Conservation (phyloP, 2,797 vertebrate species). For the Gallirallus australis region DNA sequence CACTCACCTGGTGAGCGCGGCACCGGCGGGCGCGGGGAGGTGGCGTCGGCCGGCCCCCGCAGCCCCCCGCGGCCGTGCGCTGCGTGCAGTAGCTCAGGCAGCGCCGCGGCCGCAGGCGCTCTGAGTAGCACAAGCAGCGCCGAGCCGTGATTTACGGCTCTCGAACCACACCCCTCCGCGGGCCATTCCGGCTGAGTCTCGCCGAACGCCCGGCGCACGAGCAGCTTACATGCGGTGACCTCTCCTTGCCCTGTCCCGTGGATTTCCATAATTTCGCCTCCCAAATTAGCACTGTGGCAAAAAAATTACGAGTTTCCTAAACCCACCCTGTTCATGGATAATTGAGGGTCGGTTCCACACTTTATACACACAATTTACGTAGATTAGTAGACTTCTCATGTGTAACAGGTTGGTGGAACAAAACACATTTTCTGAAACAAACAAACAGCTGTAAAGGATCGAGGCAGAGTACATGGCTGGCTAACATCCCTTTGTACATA, state of each 20-base stretch:
- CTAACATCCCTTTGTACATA: not conserved
- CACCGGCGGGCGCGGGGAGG: not conserved
- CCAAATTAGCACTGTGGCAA: not conserved
- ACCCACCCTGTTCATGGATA: not conserved
- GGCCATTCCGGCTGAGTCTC: not conserved
- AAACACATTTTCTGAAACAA: not conserved
- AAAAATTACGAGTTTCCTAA: not conserved
- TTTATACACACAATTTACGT: not conserved
- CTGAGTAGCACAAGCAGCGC: not conserved
- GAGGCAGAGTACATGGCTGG: not conserved
- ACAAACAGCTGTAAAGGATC: not conserved
- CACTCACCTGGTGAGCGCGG: not conserved
- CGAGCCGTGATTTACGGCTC: constrained; percentile 69
- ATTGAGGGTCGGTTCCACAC: not conserved
- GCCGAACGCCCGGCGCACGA: constrained; percentile 50
- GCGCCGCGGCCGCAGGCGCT: constrained; percentile 11
- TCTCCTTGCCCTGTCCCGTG: not conserved
- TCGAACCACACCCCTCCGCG: constrained; percentile 77
- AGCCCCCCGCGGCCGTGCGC: not conserved
- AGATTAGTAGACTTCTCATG: not conserved
- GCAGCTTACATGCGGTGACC: constrained; percentile 69
- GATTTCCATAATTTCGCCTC: not conserved
- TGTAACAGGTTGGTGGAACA: not conserved
- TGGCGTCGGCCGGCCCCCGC: not conserved
- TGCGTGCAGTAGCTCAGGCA: not conserved